These are phyloP conservation scores for Leptobrachium ailaonicum DNA, from an alignment of 2,113 vertebrate species.

Conservation along the genomic window DNA sequence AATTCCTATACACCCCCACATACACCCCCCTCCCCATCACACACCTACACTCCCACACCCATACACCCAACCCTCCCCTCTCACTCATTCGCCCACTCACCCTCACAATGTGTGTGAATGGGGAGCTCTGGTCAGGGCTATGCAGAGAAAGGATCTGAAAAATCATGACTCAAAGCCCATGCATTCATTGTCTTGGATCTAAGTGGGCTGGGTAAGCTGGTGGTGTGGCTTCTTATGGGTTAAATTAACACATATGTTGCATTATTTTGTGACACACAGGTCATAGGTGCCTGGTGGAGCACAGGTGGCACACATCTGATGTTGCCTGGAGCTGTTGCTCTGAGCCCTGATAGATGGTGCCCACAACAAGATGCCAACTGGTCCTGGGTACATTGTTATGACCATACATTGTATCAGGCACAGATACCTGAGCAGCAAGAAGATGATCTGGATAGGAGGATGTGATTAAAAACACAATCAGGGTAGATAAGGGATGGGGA, in stretches of 20 bases:
- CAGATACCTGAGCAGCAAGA: no score
- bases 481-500: no score
- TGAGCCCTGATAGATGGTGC: neutral
- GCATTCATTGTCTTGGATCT: neutral
- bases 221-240: neutral
- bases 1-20: neutral
- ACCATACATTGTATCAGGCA: no score
- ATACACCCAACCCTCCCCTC: neutral
- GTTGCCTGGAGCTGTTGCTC: neutral
- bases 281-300: neutral
- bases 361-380: no score
- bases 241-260: neutral
- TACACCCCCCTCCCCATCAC: neutral
- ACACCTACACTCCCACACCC: neutral
- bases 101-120: neutral
- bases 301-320: neutral
- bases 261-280: neutral
- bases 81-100: neutral
- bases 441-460: no score
- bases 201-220: neutral
- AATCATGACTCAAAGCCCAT: neutral
- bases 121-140: slow-evolving; percentile 7
- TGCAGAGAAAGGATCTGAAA: neutral
- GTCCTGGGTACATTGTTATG: no score
- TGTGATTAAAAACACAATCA: no score